phyloP scores from a whole-genome alignment of 2,888 invertebrate genomes.

The Caenorhabditis imperialis region DNA sequence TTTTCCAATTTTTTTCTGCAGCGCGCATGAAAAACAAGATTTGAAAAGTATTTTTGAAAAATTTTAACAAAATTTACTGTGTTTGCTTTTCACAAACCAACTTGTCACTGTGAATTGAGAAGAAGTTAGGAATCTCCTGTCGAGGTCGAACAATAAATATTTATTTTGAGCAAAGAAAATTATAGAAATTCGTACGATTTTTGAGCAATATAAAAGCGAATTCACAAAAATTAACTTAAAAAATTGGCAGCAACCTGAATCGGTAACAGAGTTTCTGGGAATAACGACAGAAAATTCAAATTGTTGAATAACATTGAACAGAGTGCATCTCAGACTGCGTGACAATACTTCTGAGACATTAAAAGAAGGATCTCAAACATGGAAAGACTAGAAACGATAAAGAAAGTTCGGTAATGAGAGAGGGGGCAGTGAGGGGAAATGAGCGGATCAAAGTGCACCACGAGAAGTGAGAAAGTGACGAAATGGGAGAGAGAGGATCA shows the following conservation, averaged over 20 bases:
- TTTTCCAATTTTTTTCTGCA: too few species aligned
- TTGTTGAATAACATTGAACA: background rate
- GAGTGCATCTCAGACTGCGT: constrained; percentile 31
- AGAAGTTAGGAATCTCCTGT: too few species aligned
- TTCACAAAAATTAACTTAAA: constrained; percentile 2
- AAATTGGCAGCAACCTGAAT: constrained; percentile 45
- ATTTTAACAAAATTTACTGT: too few species aligned
- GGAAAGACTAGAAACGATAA: too few species aligned
- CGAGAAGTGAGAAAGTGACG: constrained; percentile 10
- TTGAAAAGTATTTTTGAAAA: too few species aligned
- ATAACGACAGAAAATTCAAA: constrained; percentile 35
- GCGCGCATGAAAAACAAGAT: too few species aligned
- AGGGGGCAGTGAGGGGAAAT: background rate
- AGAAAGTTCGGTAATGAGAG: constrained; percentile 8
- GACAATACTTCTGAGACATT: constrained; percentile 45
- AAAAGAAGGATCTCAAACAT: too few species aligned
- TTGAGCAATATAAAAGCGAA: constrained; percentile 48
- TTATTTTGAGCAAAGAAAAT: constrained; percentile 43
- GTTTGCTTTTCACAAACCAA: too few species aligned
- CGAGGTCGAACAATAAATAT: constrained; percentile 50
- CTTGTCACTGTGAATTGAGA: too few species aligned
- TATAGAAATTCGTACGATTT: constrained; percentile 46
- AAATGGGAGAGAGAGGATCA: constrained; percentile 12
- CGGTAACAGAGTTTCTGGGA: constrained; percentile 50
- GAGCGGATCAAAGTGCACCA: constrained; percentile 23